Percentiles rank a stretch among this genome's conserved stretches.
phyloP scores from a whole-genome alignment of 1,140 invertebrate species.

The Zaprionus camerounensis region DNA sequence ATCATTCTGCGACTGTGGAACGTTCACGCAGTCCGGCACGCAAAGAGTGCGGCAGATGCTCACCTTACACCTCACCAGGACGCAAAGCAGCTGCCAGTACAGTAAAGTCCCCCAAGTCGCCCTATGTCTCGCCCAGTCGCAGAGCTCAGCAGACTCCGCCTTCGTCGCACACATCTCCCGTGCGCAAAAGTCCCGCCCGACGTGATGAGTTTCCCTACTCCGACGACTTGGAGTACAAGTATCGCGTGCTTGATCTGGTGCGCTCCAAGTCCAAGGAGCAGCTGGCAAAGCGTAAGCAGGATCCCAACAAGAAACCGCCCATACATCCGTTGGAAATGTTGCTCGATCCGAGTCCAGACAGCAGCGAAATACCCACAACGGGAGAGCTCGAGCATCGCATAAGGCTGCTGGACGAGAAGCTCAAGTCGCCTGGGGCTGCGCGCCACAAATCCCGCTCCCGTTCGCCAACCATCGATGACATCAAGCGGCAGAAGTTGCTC shows the following conservation, averaged over 20 bases:
- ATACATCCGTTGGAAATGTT: slow-evolving; percentile 81
- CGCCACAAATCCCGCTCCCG: slow-evolving; percentile 62
- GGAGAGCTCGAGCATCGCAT: slow-evolving; percentile 78
- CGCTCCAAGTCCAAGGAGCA: slow-evolving; percentile 76
- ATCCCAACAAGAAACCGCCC: slow-evolving; percentile 65
- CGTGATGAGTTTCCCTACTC: slow-evolving; percentile 61
- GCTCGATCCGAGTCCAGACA: slow-evolving; percentile 74
- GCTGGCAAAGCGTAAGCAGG: slow-evolving; percentile 54
- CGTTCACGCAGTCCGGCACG: slow-evolving; percentile 54
- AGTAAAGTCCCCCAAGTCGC: no score
- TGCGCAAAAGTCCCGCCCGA: slow-evolving; percentile 47
- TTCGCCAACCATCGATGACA: slow-evolving; percentile 73
- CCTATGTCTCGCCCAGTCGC: slow-evolving; percentile 60
- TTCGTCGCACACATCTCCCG: slow-evolving; percentile 57
- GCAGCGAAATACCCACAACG: slow-evolving; percentile 69
- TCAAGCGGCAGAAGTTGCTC: slow-evolving; percentile 65
- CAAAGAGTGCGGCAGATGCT: slow-evolving; percentile 34
- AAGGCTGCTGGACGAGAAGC: slow-evolving; percentile 66
- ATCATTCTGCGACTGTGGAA: slow-evolving; percentile 4
- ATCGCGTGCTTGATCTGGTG: slow-evolving; percentile 70
- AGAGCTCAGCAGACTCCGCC: slow-evolving; percentile 42
- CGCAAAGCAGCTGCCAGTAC: slow-evolving; percentile 26
- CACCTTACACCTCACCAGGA: slow-evolving; percentile 53
- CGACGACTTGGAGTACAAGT: slow-evolving; percentile 76
- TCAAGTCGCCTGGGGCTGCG: slow-evolving; percentile 41